Conservation (phyloP, 2,888 invertebrate species). For the Microplitis deprimator region DNA sequence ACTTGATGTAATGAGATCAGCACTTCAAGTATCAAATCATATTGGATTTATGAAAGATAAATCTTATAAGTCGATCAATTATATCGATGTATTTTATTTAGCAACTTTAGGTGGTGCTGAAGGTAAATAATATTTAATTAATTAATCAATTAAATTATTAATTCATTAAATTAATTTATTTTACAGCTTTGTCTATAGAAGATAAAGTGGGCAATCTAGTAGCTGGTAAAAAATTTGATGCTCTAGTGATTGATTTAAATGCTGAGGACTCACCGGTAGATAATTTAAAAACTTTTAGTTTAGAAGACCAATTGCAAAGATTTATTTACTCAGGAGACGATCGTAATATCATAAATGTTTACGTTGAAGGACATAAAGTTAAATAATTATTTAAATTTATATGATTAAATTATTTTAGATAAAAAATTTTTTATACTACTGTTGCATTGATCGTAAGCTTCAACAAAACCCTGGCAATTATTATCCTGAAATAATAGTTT, state of each 20-base stretch:
- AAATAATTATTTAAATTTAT: slow-evolving; percentile 59
- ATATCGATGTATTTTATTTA: slow-evolving; percentile 85
- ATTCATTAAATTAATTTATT: neutral
- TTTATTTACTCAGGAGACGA: slow-evolving; percentile 88
- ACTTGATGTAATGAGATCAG: slow-evolving; percentile 81
- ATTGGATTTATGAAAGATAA: slow-evolving; percentile 74
- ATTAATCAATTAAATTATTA: slow-evolving; percentile 10
- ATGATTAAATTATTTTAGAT: slow-evolving; percentile 7
- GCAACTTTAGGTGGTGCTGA: slow-evolving; percentile 90
- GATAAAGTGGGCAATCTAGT: slow-evolving; percentile 84
- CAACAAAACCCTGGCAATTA: slow-evolving; percentile 81
- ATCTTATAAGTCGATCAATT: slow-evolving; percentile 75
- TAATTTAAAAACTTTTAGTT: slow-evolving; percentile 72
- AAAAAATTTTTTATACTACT: slow-evolving; percentile 80
- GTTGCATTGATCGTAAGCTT: slow-evolving; percentile 82
- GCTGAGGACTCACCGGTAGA: slow-evolving; percentile 73
- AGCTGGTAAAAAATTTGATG: slow-evolving; percentile 90
- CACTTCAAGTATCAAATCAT: slow-evolving; percentile 83
- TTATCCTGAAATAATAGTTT: slow-evolving; percentile 73
- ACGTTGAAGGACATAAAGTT: slow-evolving; percentile 80
- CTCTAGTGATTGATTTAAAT: slow-evolving; percentile 82
- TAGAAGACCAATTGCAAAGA: slow-evolving; percentile 79
- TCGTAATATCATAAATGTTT: slow-evolving; percentile 84
- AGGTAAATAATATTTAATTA: slow-evolving; percentile 72
- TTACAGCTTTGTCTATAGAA: slow-evolving; percentile 81